A percentile compares a stretch with the other conserved stretches of the same genome.
These are phyloP conservation scores for Echeneis naucrates DNA, from an alignment of 2,797 vertebrate genomes.

Conservation along the genomic window DNA sequence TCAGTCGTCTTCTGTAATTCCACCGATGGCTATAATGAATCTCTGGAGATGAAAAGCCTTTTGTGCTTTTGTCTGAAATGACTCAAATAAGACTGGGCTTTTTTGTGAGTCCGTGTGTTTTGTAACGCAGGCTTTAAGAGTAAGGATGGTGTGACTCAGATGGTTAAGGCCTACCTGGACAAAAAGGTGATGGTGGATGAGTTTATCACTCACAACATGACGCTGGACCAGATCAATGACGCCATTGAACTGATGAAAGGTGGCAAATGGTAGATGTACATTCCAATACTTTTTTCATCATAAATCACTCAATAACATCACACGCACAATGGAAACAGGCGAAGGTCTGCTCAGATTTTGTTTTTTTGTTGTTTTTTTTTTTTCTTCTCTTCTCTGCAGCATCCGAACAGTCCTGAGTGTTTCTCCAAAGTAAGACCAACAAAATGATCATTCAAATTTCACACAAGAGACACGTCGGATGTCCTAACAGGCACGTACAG, in stretches of 20 bases:
- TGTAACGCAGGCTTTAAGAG: conserved; percentile 82
- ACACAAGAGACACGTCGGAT: not conserved
- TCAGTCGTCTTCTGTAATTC: too few relatives aligned
- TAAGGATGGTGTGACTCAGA: conserved; percentile 82
- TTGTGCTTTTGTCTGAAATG: rapidly evolving
- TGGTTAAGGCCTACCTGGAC: conserved; percentile 88
- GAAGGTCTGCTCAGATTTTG: not conserved
- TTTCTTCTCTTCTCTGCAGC: conserved; percentile 69
- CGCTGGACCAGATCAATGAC: conserved; percentile 86
- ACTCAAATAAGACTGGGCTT: not conserved
- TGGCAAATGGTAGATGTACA: conserved; percentile 84
- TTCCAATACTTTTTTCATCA: not conserved
- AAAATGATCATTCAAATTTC: not conserved
- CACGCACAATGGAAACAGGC: not conserved
- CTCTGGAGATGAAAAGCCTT: not conserved
- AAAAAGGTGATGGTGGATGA: conserved; percentile 89
- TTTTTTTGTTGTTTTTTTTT: conserved; percentile 17
- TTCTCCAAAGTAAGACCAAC: conserved; percentile 42
- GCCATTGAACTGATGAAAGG: conserved; percentile 88
- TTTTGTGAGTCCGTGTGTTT: not conserved
- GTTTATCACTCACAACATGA: conserved; percentile 89
- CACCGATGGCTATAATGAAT: not conserved
- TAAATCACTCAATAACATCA: not conserved
- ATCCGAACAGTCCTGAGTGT: conserved; percentile 83
- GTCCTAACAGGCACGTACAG: too few relatives aligned